These are phyloP conservation scores for Hemiprocne comata DNA, from an alignment of 2,113 vertebrate species.

Conservation along the genomic window DNA sequence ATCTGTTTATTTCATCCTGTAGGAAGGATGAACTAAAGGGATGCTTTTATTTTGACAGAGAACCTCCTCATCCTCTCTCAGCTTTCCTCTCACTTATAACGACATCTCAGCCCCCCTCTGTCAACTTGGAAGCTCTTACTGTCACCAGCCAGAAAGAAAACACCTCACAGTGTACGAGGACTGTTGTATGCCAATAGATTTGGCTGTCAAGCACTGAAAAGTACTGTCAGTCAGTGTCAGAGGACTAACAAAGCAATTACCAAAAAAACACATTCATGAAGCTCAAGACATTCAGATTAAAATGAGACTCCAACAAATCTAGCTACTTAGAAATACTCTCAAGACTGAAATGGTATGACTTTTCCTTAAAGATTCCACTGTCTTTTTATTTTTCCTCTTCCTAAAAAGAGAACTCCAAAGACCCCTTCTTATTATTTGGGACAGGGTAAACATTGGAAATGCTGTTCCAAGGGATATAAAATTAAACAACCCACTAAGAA, in stretches of 20 bases:
- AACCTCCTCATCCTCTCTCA: slow-evolving; percentile 56
- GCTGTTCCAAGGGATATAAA: background rate
- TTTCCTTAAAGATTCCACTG: background rate
- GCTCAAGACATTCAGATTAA: slow-evolving; percentile 67
- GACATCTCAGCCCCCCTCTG: slow-evolving; percentile 68
- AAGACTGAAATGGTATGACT: background rate
- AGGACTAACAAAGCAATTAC: slow-evolving; percentile 81
- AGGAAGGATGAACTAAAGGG: slow-evolving; percentile 57
- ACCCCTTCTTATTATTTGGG: background rate
- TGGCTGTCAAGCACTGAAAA: slow-evolving; percentile 77
- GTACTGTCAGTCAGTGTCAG: slow-evolving; percentile 79
- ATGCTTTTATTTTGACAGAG: slow-evolving; percentile 78
- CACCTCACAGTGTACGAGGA: slow-evolving; percentile 62
- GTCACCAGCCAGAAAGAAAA: slow-evolving; percentile 78
- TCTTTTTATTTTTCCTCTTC: fast-evolving
- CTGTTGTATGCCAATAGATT: slow-evolving; percentile 75
- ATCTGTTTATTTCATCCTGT: slow-evolving; percentile 36
- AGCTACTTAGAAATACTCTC: slow-evolving; percentile 12
- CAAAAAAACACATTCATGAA: slow-evolving; percentile 56
- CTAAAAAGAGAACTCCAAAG: background rate
- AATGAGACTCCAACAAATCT: slow-evolving; percentile 39
- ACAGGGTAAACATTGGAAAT: background rate
- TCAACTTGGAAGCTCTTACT: slow-evolving; percentile 78
- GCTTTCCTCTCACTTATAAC: slow-evolving; percentile 75
- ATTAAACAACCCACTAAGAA: background rate